Conservation (phyloP, 30 jellyfish, hydroid and myxozoan species). For the Rhopilema esculentum region DNA sequence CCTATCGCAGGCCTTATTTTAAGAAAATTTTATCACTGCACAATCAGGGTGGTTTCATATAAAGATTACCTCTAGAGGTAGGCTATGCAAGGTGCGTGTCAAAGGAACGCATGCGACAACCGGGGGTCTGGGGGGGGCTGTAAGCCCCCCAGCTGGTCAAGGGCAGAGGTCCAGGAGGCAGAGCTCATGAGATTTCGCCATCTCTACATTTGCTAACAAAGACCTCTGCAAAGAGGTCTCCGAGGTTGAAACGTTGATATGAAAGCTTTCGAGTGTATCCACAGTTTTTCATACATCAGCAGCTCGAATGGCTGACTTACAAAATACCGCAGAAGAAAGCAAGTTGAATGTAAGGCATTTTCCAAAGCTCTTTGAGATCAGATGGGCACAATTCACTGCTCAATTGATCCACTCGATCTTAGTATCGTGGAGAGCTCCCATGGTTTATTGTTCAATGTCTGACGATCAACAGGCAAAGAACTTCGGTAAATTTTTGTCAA, state of each 20-base stretch:
- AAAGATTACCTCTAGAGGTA: too few species aligned
- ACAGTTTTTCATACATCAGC: not conserved
- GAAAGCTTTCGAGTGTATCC: not conserved
- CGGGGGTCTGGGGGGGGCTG: too few species aligned
- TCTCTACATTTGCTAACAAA: conserved; percentile 27
- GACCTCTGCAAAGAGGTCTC: not conserved
- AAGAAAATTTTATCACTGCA: too few species aligned
- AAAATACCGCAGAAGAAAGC: not conserved
- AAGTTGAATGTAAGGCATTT: conserved; percentile 2
- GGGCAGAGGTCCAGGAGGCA: too few species aligned
- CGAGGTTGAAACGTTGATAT: not conserved
- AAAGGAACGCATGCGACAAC: too few species aligned
- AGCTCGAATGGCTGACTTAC: not conserved
- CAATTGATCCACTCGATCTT: conserved; percentile 6
- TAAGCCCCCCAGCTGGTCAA: too few species aligned
- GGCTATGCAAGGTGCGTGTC: too few species aligned
- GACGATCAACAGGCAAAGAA: conserved; percentile 23
- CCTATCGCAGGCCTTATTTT: too few species aligned
- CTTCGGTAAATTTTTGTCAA: conserved; percentile 26
- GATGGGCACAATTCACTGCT: conserved; percentile 43
- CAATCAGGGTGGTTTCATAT: too few species aligned
- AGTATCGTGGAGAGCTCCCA: conserved; percentile 25
- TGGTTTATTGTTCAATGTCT: conserved; percentile 1
- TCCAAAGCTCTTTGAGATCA: conserved; percentile 16
- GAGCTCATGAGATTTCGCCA: too few species aligned